phyloP scores from a whole-genome alignment of 2,888 invertebrate genomes.

The Catocala fraxini region DNA sequence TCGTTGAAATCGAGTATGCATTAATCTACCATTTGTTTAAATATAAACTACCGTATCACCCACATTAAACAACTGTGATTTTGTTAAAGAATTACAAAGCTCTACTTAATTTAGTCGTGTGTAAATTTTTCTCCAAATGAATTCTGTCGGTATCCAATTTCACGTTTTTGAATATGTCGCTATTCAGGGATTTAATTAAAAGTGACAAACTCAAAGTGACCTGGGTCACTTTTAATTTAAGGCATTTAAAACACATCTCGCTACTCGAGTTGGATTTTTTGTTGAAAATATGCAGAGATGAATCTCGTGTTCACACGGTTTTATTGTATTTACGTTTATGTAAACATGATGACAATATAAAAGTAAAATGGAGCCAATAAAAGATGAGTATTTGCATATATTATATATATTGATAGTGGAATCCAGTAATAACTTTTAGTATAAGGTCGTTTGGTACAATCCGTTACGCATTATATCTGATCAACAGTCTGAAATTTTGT shows the following conservation, averaged over 20 bases:
- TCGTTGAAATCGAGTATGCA: no score
- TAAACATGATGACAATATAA: no score
- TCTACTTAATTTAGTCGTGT: constrained; percentile 19
- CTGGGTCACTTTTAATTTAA: constrained; percentile 14
- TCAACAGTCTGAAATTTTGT: no score
- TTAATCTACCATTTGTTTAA: neutral
- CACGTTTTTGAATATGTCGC: constrained; percentile 14
- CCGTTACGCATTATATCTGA: no score
- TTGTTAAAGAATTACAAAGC: constrained; percentile 7
- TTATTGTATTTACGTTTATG: no score
- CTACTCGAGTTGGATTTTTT: neutral
- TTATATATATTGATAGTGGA: no score
- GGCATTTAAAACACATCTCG: constrained; percentile 1
- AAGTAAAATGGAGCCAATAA: no score
- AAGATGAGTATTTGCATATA: no score
- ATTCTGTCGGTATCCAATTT: constrained; percentile 21
- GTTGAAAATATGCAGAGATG: no score
- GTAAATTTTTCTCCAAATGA: constrained; percentile 15
- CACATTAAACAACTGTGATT: constrained; percentile 1
- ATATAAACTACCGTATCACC: neutral
- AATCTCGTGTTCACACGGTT: no score
- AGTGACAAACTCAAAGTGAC: constrained; percentile 21
- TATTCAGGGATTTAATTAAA: constrained; percentile 23
- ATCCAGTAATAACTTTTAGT: no score
- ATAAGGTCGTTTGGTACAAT: no score